These are phyloP conservation scores for Volucella zonaria DNA, from an alignment of 2,888 invertebrate genomes.

Conservation along the genomic window DNA sequence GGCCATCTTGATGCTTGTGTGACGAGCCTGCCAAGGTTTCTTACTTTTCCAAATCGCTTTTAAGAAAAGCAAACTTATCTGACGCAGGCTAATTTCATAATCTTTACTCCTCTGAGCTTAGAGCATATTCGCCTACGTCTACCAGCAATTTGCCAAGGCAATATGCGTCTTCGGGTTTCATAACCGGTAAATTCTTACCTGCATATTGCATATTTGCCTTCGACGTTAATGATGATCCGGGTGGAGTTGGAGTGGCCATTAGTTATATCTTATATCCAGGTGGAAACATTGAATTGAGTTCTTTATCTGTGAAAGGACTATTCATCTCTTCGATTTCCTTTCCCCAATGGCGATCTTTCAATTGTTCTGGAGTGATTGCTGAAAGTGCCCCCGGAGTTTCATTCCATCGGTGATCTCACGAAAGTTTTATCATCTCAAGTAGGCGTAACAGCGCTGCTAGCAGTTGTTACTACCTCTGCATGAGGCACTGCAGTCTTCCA, in stretches of 20 bases:
- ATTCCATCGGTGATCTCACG: too few species aligned
- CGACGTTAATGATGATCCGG: constrained; percentile 97
- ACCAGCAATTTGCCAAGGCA: constrained; percentile 99
- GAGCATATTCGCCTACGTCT: constrained; percentile 98
- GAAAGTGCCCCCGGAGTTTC: constrained; percentile 96
- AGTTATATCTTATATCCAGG: constrained; percentile 98
- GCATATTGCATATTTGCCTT: constrained; percentile 94
- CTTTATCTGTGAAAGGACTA: constrained; percentile 97
- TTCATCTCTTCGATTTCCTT: constrained; percentile 99
- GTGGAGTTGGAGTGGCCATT: constrained; percentile 98
- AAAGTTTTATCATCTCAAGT: too few species aligned
- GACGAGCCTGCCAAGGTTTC: constrained; percentile 99
- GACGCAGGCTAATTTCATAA: constrained; percentile 97
- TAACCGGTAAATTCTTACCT: too few species aligned
- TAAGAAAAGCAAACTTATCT: constrained; percentile 98
- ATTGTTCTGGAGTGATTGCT: constrained; percentile 99
- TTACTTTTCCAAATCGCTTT: constrained; percentile 99
- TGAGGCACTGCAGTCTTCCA: too few species aligned
- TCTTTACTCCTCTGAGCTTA: constrained; percentile 98
- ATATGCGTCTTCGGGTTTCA: constrained; percentile 99
- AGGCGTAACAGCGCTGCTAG: too few species aligned
- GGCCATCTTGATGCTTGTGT: constrained; percentile 99
- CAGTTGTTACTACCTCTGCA: too few species aligned
- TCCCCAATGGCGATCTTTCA: constrained; percentile 99
- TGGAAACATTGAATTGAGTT: constrained; percentile 98